Conservation (phyloP, 2,113 vertebrate species). For the Ibidorhyncha struthersii region DNA sequence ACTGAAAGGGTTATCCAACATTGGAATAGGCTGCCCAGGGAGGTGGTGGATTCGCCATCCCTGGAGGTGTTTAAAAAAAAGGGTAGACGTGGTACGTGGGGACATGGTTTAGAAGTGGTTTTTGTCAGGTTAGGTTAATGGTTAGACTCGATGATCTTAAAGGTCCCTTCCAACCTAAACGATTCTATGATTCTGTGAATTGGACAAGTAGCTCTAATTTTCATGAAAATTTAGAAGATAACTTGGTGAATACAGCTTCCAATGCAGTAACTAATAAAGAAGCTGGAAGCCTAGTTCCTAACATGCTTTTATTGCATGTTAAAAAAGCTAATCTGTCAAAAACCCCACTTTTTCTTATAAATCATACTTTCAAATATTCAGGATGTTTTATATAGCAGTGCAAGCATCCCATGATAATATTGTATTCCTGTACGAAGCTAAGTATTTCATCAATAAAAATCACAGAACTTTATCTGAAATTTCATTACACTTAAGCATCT, state of each 20-base stretch:
- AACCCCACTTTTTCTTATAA: background rate
- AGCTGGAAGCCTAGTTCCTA: background rate
- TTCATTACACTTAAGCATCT: background rate
- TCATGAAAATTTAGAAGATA: background rate
- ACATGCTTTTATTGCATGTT: background rate
- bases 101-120: too few species aligned
- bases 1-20: too few species aligned
- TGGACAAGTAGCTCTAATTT: background rate
- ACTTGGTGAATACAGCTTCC: background rate
- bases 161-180: background rate
- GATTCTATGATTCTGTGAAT: background rate
- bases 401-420: background rate
- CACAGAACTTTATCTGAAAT: slow-evolving; percentile 16
- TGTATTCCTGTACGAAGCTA: background rate
- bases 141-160: background rate
- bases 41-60: too few species aligned
- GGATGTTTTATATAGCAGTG: background rate
- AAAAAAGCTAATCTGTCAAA: background rate
- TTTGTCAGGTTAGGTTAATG: too few species aligned
- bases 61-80: too few species aligned
- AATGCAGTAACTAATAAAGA: background rate
- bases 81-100: too few species aligned
- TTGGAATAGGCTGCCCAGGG: too few species aligned
- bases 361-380: slow-evolving; percentile 6
- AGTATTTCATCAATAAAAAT: slow-evolving; percentile 41